These are phyloP conservation scores for Stichopus horrens DNA, from an alignment of 53 echinoderm and acorn worm species.

Conservation along the genomic window DNA sequence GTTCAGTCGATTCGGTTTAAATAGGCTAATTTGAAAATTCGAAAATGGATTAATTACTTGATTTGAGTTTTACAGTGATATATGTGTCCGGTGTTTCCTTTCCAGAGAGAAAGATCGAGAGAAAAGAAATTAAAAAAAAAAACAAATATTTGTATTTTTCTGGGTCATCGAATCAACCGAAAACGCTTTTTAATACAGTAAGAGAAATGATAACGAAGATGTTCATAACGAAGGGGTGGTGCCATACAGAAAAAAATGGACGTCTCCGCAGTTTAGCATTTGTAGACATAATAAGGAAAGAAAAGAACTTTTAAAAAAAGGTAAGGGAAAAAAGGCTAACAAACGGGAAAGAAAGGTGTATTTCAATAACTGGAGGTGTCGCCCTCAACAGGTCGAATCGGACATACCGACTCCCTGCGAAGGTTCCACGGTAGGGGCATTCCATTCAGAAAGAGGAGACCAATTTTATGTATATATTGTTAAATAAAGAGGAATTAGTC, in stretches of 20 bases:
- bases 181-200: neutral
- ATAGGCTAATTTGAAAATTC: neutral
- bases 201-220: neutral
- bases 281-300: neutral
- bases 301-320: neutral
- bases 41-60: neutral
- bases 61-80: neutral
- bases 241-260: neutral
- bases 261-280: too few relatives aligned
- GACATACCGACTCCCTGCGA: constrained; percentile 13
- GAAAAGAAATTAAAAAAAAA: neutral
- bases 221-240: neutral
- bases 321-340: neutral
- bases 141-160: neutral
- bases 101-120: neutral
- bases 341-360: neutral
- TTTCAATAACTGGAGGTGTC: neutral
- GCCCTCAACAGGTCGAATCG: neutral
- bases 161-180: constrained; percentile 5
- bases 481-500: neutral
- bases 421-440: neutral
- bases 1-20: neutral
- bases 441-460: neutral
- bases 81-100: neutral
- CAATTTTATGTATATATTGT: neutral